phyloP scores from a whole-genome alignment of 2,113 vertebrate species.

The Lepus timidus region DNA sequence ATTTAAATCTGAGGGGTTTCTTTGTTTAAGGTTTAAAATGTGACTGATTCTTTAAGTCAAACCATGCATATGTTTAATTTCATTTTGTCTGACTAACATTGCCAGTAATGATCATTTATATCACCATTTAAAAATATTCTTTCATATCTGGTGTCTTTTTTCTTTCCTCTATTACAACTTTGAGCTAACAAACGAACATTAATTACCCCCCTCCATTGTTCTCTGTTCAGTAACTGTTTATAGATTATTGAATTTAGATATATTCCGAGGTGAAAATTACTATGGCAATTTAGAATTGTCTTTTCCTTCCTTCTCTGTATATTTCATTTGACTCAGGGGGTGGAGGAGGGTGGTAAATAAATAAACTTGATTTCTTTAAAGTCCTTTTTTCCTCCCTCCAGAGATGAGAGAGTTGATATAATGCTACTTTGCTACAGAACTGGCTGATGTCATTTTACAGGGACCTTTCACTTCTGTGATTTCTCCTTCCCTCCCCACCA shows the following conservation, averaged over 20 bases:
- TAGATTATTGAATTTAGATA: conserved; percentile 51
- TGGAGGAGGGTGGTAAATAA: neutral
- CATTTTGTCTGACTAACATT: conserved; percentile 65
- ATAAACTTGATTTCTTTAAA: conserved; percentile 49
- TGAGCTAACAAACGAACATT: conserved; percentile 59
- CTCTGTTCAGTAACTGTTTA: conserved; percentile 41
- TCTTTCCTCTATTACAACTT: conserved; percentile 52
- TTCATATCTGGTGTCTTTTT: conserved; percentile 60
- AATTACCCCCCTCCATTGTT: conserved; percentile 32
- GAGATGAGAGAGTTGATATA: conserved; percentile 61
- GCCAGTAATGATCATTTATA: conserved; percentile 22
- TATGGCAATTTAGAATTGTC: conserved; percentile 44
- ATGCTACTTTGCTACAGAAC: conserved; percentile 72
- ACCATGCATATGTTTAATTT: neutral
- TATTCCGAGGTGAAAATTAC: conserved; percentile 52
- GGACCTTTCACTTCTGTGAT: conserved; percentile 81
- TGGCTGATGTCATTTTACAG: conserved; percentile 79
- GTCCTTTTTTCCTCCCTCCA: neutral
- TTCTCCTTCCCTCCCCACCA: conserved; percentile 82
- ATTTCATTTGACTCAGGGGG: neutral
- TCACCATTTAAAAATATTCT: conserved; percentile 52
- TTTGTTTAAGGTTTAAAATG: conserved; percentile 58
- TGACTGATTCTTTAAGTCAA: conserved; percentile 50
- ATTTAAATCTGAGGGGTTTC: conserved; percentile 7
- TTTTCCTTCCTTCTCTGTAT: conserved; percentile 40